Base-by-base conservation (phyloP, 2,888 invertebrate species). In the Pteria penguin region DNA sequence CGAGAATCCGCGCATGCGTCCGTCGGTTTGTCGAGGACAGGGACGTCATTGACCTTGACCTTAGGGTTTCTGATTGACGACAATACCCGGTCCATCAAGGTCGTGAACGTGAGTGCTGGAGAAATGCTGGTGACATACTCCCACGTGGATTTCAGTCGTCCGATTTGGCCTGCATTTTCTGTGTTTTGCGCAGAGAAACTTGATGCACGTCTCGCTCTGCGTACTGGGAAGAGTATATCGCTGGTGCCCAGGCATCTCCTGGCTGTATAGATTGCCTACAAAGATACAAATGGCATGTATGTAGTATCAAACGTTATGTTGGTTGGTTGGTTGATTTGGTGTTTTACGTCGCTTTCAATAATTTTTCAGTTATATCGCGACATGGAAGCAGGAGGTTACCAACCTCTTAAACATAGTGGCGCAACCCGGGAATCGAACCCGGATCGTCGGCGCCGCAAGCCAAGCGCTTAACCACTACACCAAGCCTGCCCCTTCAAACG, bases 111-210 rank as follows among this genome's bases (percentile, higher is more conserved):
- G 18, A 57, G 52, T 4, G 68, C 55, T n/a, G 26, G 52, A 3
- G 68, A 68, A 14, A 29, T 68, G 24, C 26, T 68, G 31, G n/a
- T 33, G n/a, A 29, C 32, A 14, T 57, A 57, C 26, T 32, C 55
- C n/a, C 24, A 32, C 31, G 68, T 68, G 29, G 24, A 31, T 8
- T 68, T 68, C 32, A 31, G 57, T 18, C 55, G 57, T 31, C 57
- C 55, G 32, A 32, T 58, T n/a, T 68, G 68, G 68, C 57, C 68
- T 3, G 68, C 68, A n/a, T 68, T 68, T 32, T 55, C 52, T 24
- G 57, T 68, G 2, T 22, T 57, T 2, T 22, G 24, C 24, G 29
- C 68, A 26, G 57, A 33, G 3, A 68, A 68, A 32, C 24, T 68
- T 32, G 57, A 55, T 24, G 57, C 57, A 11, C 29, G 33, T n/a